Evolutionary conservation across 2,113 vertebrate genomes (phyloP), one percentile per base, ranked within the genome.

Genomic region (Eulacestoma nigropectus): DNA sequence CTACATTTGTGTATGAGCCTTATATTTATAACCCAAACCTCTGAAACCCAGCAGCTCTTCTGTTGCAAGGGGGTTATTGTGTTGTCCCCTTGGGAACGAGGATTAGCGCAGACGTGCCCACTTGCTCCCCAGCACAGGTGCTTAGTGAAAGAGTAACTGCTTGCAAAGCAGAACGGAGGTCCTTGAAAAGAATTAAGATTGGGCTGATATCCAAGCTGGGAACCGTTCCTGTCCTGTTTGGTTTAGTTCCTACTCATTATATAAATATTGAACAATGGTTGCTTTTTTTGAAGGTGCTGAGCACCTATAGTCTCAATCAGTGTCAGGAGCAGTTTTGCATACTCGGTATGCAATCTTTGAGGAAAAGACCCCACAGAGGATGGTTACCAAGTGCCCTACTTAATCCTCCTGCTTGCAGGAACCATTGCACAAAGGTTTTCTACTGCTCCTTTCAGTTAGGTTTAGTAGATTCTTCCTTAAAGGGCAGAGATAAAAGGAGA

Each of bases 111-210:
- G 80, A 78, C 44, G 16, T 89, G 89, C 93, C 87, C 42, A 62
- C 95, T 80, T 0, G 0, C 44, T 84, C 47, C 50, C 69, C 44
- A 8, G 73, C 90, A 90, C 95, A 96, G 90, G 96, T 96, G 95
- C 79, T 81, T n/a, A 52, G 52, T 89, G 93, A 93, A 94, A 95
- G 90, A 84, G 75, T 49, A 83, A 92, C 82, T 90, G 82, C 90
- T 70, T 68, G 80, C 85, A 87, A 75, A 77, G 52, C 87, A 95
- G 68, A 93, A 90, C 47, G 3, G 30, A 78, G 63, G 20, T 83
- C 82, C 72, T 83, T 90, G 78, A 39, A 88, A 95, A 94, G 93
- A 94, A 86, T 63, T 69, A 70, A 74, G 90, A 87, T 60, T 59
- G 82, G 90, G 93, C 93, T 90, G 82, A 70, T 86, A 67, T 53